Base-by-base conservation (phyloP, 2,888 invertebrate genomes). In the Scaptomyza polygonia region DNA sequence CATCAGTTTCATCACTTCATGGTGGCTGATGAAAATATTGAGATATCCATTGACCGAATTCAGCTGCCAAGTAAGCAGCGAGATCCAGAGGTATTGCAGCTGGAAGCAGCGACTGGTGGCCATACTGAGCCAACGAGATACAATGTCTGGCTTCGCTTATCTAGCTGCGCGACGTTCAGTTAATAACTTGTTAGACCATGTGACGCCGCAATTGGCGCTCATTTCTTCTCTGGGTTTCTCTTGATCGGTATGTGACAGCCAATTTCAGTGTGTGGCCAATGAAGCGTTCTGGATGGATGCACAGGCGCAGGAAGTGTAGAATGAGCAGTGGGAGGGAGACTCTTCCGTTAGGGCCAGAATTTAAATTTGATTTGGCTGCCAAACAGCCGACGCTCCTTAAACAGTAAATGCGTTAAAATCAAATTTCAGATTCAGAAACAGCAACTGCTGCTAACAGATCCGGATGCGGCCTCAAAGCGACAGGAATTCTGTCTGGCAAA, bases 11-110 rank as follows among this genome's bases (percentile, higher is more conserved):
- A 95, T 95, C 90, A 96, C 95, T 93, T 96, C 96, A 75, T 94
- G 94, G 91, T 95, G 95, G 91, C 95, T 95, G 93, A 96, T 95
- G 92, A 95, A 96, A 89, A 96, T 94, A 92, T 96, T 95, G 89
- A 96, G 94, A 93, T 96, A 95, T 91, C 94, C 94, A 91, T 94
- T 93, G 92, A 93, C 93, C 92, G 92, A 90, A 61, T 85, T 63
- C 53, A 90, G 82, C 72, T 87, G 87, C 89, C 89, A 90, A 49
- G 83, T 75, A 66, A 88, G 76, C 66, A 89, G 72, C 48, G 83
- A 75, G 56, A 83, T 80, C 78, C 87, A 88, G 59, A 89, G 25
- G 5, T 72, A 54, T 52, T 64, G 49, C 51, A 70, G 52, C 32
- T 68, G 30, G 5, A 67, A 54, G 16, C 54, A 73, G 18, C 53